Percentiles rank a stretch among this genome's conserved stretches.
These are phyloP conservation scores for Caerostris darwini DNA, from an alignment of 1,140 invertebrate species.

Conservation along the genomic window DNA sequence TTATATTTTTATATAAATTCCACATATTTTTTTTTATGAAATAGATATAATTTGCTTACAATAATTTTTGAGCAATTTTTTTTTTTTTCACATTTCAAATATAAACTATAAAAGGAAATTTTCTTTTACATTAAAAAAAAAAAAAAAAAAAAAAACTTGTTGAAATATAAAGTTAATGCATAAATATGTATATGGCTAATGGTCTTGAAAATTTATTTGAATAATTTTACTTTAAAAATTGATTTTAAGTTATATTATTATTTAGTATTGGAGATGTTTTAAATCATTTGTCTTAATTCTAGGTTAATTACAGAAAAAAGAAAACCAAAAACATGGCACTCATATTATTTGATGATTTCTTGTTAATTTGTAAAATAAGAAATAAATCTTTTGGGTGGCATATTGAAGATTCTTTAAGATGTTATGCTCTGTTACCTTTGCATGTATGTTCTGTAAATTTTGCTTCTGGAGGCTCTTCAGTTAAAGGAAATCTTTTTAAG, in stretches of 20 bases:
- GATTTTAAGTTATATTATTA: not conserved
- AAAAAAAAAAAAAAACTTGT: no score
- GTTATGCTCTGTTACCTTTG: not conserved
- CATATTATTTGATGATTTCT: constrained; percentile 21
- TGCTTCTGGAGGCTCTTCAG: constrained; percentile 11
- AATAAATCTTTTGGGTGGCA: constrained; percentile 22
- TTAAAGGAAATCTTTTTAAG: constrained; percentile 7
- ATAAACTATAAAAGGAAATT: no score
- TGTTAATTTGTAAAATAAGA: not conserved
- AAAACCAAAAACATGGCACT: constrained; percentile 1
- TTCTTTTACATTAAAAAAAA: no score
- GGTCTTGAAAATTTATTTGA: not conserved
- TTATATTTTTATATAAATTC: no score
- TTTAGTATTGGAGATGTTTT: not conserved
- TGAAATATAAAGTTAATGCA: no score
- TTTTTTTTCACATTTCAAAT: no score
- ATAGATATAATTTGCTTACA: no score
- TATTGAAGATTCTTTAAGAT: constrained; percentile 18
- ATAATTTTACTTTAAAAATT: not conserved
- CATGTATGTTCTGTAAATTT: constrained; percentile 24
- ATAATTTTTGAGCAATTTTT: no score
- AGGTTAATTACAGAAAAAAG: constrained; percentile 23
- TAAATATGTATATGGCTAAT: no score
- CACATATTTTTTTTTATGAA: no score
- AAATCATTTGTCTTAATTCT: not conserved